Evolutionary conservation across 2,888 invertebrate genomes (phyloP).

Genomic region (Sesia apiformis): DNA sequence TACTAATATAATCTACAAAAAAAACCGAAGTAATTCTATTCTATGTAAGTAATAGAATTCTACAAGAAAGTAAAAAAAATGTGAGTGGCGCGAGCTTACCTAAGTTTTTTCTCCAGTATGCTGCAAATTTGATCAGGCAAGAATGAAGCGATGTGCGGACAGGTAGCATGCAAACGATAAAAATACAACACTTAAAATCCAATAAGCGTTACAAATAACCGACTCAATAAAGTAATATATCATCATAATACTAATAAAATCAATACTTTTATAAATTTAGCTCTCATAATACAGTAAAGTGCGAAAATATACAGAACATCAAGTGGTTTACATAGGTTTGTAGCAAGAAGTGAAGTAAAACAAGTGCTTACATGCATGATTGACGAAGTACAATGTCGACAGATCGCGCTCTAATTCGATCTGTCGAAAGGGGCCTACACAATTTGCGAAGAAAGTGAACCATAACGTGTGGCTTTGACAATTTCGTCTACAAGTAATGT

Average conservation of each 20-base stretch:
- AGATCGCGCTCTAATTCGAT: neutral
- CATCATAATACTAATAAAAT: neutral
- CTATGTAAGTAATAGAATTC: too few relatives aligned
- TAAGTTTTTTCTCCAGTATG: conserved; percentile 89
- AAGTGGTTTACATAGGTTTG: neutral
- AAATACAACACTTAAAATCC: conserved; percentile 59
- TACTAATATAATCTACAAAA: too few relatives aligned
- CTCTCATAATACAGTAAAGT: neutral
- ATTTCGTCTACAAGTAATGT: too few relatives aligned
- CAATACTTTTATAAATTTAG: neutral
- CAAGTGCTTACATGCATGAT: conserved; percentile 6
- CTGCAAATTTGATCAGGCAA: conserved; percentile 76
- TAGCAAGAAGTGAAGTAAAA: neutral
- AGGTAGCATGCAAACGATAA: conserved; percentile 75
- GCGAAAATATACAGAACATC: neutral
- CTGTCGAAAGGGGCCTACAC: neutral
- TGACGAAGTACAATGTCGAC: conserved; percentile 9
- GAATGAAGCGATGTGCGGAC: conserved; percentile 74
- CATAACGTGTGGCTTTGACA: too few relatives aligned
- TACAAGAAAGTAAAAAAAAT: too few relatives aligned
- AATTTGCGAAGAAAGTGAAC: too few relatives aligned
- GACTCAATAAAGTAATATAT: neutral
- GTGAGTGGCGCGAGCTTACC: conserved; percentile 74
- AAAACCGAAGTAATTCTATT: too few relatives aligned
- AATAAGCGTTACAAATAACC: conserved; percentile 25